Conservation (phyloP, 2,797 vertebrate species). For the Bufotes viridis region DNA sequence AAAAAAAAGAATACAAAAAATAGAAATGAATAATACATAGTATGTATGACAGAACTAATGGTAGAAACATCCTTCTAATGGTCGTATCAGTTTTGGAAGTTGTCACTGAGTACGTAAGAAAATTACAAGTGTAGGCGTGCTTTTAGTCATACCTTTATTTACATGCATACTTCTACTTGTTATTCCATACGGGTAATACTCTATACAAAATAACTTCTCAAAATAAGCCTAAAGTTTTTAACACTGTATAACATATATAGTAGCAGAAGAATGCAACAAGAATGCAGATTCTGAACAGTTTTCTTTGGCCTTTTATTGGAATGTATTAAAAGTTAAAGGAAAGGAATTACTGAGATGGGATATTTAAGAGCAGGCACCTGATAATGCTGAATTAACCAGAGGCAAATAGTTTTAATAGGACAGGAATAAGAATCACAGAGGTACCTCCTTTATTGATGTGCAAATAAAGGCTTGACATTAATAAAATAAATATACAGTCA, state of each 20-base stretch:
- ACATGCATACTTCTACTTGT: neutral
- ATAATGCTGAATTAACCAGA: constrained; percentile 72
- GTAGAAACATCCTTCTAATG: neutral
- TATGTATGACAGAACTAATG: no score
- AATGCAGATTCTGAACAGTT: constrained; percentile 17
- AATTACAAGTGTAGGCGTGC: neutral
- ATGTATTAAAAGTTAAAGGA: constrained; percentile 71
- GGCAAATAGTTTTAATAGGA: constrained; percentile 75
- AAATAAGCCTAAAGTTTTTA: neutral
- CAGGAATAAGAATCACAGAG: constrained; percentile 74
- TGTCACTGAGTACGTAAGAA: neutral
- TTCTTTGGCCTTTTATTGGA: constrained; percentile 71
- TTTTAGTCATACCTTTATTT: neutral
- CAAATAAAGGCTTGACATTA: constrained; percentile 67
- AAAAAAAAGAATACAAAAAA: no score
- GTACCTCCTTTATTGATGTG: constrained; percentile 72
- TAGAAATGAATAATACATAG: no score
- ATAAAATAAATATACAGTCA: constrained; percentile 54
- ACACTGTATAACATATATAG: neutral
- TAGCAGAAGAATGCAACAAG: constrained; percentile 13
- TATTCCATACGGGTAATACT: neutral
- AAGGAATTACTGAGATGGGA: constrained; percentile 75
- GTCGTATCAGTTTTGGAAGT: no score
- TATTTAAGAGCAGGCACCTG: constrained; percentile 73
- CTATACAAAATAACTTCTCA: neutral